phyloP scores from a whole-genome alignment of 2,888 invertebrate genomes.

The Rhagonycha lutea region DNA sequence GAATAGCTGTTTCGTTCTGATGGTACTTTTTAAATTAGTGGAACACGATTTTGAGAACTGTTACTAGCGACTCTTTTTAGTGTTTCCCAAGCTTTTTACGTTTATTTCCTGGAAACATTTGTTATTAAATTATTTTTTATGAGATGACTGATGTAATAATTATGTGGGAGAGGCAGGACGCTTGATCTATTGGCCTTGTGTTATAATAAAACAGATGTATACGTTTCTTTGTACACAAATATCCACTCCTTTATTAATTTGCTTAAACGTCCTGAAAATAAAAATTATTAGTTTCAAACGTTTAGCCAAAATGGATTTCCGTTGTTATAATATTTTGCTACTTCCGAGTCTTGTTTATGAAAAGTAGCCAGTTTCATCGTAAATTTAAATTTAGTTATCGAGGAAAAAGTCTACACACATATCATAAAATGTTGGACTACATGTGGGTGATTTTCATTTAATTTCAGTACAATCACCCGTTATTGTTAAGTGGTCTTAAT shows the following conservation, averaged over 20 bases:
- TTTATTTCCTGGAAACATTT: not conserved
- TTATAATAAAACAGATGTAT: conserved; percentile 8
- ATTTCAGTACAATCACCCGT: not conserved
- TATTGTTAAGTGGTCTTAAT: not conserved
- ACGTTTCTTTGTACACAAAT: not conserved
- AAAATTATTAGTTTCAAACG: not conserved
- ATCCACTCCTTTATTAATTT: not conserved
- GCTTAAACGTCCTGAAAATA: not conserved
- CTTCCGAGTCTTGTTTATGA: not conserved
- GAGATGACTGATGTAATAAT: conserved; percentile 4
- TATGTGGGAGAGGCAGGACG: conserved; percentile 6
- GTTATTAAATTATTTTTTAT: not conserved
- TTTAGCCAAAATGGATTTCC: not conserved
- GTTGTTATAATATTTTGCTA: not conserved
- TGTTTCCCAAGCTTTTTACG: not conserved
- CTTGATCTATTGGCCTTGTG: conserved; percentile 2
- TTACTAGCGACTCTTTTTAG: not conserved
- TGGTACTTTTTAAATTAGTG: not conserved
- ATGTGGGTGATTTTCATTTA: not conserved
- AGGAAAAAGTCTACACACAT: too few relatives aligned
- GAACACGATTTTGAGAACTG: not conserved
- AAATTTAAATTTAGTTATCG: too few relatives aligned
- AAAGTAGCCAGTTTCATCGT: too few relatives aligned
- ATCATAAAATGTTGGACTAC: not conserved
- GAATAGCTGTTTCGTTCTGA: not conserved